Conservation (phyloP, 2,113 vertebrate genomes). For the Acanthochromis polyacanthus region DNA sequence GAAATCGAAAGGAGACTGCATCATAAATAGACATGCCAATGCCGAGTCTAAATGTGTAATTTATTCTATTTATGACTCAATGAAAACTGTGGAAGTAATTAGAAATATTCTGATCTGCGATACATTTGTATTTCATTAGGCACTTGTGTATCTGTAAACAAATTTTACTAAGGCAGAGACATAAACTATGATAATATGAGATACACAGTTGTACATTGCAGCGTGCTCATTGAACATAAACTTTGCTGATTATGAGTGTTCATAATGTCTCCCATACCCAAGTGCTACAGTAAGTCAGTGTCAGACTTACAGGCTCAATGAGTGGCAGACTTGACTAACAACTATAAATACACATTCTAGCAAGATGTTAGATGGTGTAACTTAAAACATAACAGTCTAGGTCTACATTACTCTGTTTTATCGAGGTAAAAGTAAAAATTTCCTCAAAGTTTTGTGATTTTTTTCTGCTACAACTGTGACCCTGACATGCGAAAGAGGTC, state of each 20-base stretch:
- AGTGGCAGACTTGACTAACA: neutral
- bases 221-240: constrained; percentile 31
- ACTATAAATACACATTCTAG: neutral
- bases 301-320: neutral
- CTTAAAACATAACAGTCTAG: constrained; percentile 17
- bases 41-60: constrained; percentile 68
- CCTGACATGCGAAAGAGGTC: constrained; percentile 45
- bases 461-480: constrained; percentile 30
- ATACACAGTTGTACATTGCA: constrained; percentile 43
- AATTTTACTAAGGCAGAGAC: constrained; percentile 27
- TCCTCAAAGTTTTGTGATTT: constrained; percentile 45
- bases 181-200: constrained; percentile 48
- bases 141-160: constrained; percentile 60
- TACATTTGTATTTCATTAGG: constrained; percentile 69
- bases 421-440: constrained; percentile 37
- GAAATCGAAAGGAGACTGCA: constrained; percentile 64
- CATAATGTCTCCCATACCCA: constrained; percentile 2
- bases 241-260: constrained; percentile 28
- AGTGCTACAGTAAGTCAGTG: no score
- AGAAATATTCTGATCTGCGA: constrained; percentile 61
- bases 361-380: constrained; percentile 4
- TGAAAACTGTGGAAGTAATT: constrained; percentile 75
- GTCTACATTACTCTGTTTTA: constrained; percentile 21
- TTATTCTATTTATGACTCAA: constrained; percentile 76
- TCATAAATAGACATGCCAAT: constrained; percentile 78